Evolutionary conservation across 2,797 vertebrate species (phyloP), one percentile per base, ranked within the genome.

Genomic region (Cuniculus paca): DNA sequence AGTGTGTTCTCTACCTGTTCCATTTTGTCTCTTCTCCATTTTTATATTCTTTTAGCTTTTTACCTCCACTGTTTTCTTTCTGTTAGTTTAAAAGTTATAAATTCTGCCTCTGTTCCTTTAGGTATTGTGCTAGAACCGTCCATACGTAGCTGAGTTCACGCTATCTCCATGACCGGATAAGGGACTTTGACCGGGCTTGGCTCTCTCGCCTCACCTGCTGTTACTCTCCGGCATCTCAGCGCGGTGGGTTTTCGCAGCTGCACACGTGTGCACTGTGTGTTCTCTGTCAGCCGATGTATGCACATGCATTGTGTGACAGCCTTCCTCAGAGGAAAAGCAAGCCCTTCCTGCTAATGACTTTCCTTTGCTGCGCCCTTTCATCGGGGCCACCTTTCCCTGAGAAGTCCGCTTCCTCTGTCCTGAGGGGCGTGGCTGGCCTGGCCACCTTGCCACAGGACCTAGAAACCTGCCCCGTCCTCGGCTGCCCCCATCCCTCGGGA

Each of bases 401-500:
- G 63, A 20, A 31, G 6, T 10, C 45, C 9, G 6, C 20, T 4
- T 68, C 20, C 52, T 61, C 45, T 39, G 3, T 54, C 28, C 2
- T 28, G 16, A 0, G 61, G 48, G 11, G 5, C 2, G 11, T 5
- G 3, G 17, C 52, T 11, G 42, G 54, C 8, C 5, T 14, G 5
- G 65, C 34, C 17, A 2, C 6, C 1, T 7, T 20, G 0, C 1
- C 39, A 16, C 19, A 7, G 61, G 5, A 10, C 61, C 19, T 28
- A 1, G 95, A 11, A 3, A 17, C 1, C 4, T 0, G 4, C 0
- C 1, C 26, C 26, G 24, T 22, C 13, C 70, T 10, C 24, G 26
- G 54, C n/a, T 58, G 42, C 61, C 58, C 0, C 0, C 0, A 0
- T 2, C 45, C 28, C 14, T 0, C 1, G 0, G 12, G 54, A 24